Evolutionary conservation across 2,113 vertebrate species (phyloP).

Genomic region (Engraulis encrasicolus): DNA sequence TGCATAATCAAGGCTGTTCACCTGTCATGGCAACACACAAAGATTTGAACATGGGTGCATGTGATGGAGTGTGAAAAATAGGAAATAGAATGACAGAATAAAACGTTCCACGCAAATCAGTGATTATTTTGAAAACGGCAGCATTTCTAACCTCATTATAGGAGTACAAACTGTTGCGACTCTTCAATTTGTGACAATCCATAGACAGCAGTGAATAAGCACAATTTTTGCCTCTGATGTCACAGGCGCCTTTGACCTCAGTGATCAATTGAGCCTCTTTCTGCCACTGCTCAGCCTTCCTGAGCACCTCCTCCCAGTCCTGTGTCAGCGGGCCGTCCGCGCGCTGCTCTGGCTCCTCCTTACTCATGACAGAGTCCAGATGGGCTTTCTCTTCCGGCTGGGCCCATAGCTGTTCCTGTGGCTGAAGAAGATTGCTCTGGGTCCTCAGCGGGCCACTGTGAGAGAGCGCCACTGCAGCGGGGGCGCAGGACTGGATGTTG

Average conservation of each 20-base stretch:
- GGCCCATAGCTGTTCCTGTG: background rate
- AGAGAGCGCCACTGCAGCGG: background rate
- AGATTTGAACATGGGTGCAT: background rate
- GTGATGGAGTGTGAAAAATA: too few species aligned
- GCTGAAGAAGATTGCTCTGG: background rate
- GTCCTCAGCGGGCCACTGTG: background rate
- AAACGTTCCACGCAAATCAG: too few species aligned
- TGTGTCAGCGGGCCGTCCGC: background rate
- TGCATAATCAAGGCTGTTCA: background rate
- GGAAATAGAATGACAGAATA: too few species aligned
- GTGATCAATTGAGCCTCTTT: background rate
- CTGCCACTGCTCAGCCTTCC: background rate
- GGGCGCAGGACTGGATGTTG: background rate
- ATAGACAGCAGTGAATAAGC: too few species aligned
- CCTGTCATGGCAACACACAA: background rate
- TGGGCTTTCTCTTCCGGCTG: background rate
- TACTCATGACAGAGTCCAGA: background rate
- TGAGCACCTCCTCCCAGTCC: background rate
- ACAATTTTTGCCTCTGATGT: too few species aligned
- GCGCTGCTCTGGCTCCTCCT: background rate
- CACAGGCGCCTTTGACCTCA: background rate
- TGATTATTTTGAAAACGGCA: too few species aligned
- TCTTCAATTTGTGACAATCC: too few species aligned
- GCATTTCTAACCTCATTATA: too few species aligned
- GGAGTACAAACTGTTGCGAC: too few species aligned